Conservation (phyloP, 2,797 vertebrate species). For the Chelon auratus region DNA sequence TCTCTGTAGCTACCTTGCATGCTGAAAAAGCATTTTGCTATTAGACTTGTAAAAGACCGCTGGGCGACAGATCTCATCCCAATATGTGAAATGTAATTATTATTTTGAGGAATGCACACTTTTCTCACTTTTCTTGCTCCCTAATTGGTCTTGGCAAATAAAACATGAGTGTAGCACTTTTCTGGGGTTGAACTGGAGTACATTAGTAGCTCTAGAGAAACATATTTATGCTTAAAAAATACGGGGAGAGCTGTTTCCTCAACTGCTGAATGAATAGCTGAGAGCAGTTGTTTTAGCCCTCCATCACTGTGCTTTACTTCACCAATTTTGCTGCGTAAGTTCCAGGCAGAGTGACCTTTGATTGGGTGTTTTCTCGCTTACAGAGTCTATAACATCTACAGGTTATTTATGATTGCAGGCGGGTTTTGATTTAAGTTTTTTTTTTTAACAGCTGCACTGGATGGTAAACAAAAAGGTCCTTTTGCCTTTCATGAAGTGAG, state of each 20-base stretch:
- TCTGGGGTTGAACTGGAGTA: background rate
- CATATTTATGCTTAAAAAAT: slow-evolving; percentile 6
- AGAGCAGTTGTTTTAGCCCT: slow-evolving; percentile 17
- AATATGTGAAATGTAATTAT: background rate
- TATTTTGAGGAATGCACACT: background rate
- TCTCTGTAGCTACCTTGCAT: too few species aligned
- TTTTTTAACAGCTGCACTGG: background rate
- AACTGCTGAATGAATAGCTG: slow-evolving; percentile 22
- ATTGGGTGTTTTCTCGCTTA: slow-evolving; percentile 41
- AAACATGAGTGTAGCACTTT: background rate
- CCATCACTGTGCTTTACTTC: slow-evolving; percentile 35
- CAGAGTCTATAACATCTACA: slow-evolving; percentile 32
- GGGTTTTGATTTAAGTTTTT: background rate
- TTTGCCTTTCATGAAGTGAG: slow-evolving; percentile 9
- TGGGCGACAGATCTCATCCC: background rate
- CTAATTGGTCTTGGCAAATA: background rate
- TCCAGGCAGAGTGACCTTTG: slow-evolving; percentile 57
- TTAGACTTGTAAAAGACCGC: too few species aligned
- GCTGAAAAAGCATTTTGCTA: too few species aligned
- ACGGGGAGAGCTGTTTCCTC: slow-evolving; percentile 10
- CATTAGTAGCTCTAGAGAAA: background rate
- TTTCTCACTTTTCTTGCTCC: background rate
- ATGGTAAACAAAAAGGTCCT: background rate
- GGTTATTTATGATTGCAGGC: slow-evolving; percentile 42
- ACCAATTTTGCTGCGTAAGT: slow-evolving; percentile 36